phyloP scores from a whole-genome alignment of 2,888 invertebrate species.

The Mythimna loreyi region DNA sequence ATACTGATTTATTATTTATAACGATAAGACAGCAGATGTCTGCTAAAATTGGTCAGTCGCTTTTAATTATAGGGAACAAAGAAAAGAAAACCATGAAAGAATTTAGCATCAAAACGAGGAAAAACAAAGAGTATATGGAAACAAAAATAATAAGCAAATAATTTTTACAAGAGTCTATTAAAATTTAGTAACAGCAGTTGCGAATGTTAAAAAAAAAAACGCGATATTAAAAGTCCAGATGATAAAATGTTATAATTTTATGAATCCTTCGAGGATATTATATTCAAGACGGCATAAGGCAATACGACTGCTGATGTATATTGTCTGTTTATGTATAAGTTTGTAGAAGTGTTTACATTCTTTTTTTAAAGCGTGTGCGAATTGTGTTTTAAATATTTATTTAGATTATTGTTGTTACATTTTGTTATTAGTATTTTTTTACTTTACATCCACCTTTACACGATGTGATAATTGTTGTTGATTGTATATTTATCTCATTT shows the following conservation, averaged over 20 bases:
- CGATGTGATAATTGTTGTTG: too few relatives aligned
- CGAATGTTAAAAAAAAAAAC: conserved; percentile 16
- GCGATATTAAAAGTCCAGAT: conserved; percentile 32
- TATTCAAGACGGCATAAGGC: neutral
- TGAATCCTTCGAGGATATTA: conserved; percentile 24
- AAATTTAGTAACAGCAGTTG: conserved; percentile 30
- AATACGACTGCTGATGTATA: neutral
- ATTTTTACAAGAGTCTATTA: conserved; percentile 20
- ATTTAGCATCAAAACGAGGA: neutral
- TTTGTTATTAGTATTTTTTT: too few relatives aligned
- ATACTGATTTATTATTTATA: neutral
- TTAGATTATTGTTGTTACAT: too few relatives aligned
- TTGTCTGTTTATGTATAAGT: neutral
- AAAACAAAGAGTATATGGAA: conserved; percentile 18
- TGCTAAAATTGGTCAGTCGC: neutral
- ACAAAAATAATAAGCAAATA: conserved; percentile 9
- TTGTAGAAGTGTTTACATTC: neutral
- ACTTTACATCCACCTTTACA: too few relatives aligned
- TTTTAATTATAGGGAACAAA: neutral
- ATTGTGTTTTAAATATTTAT: too few relatives aligned
- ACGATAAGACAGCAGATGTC: too few relatives aligned
- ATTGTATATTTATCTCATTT: too few relatives aligned
- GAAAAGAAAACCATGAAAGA: neutral
- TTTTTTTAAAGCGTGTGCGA: neutral
- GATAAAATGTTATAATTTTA: conserved; percentile 24